Percentiles rank a stretch among this genome's conserved stretches.
Evolutionary conservation across 2,113 vertebrate species (phyloP).

Genomic region (Gallinago jamesoni): DNA sequence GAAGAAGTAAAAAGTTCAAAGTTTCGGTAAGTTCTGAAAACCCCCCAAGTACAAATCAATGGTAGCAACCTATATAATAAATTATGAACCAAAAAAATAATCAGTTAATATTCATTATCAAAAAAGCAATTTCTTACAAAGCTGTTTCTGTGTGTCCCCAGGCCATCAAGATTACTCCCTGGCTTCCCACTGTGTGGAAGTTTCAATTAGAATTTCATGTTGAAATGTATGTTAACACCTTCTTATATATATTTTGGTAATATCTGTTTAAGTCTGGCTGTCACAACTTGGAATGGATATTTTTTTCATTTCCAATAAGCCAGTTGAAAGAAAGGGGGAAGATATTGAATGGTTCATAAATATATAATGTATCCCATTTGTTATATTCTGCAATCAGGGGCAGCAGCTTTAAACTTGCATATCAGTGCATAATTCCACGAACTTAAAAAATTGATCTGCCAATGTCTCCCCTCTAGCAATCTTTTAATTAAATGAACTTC

Average conservation of each 20-base stretch:
- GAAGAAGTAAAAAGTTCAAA: conserved; percentile 53
- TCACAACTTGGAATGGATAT: conserved; percentile 5
- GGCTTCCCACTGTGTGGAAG: conserved; percentile 2
- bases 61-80: conserved; percentile 62
- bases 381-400: conserved; percentile 59
- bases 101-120: conserved; percentile 54
- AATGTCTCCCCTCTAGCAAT: conserved; percentile 62
- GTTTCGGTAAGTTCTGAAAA: conserved; percentile 58
- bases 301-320: conserved; percentile 43
- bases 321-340: background rate
- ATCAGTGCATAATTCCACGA: conserved; percentile 64
- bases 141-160: conserved; percentile 16
- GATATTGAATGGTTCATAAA: conserved; percentile 64
- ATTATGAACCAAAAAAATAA: conserved; percentile 49
- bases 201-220: conserved; percentile 65
- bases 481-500: conserved; percentile 74
- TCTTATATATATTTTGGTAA: conserved; percentile 54
- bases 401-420: conserved; percentile 53
- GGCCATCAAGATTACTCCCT: conserved; percentile 31
- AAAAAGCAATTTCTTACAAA: conserved; percentile 54
- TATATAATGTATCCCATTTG: conserved; percentile 64
- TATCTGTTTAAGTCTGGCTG: conserved; percentile 21
- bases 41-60: conserved; percentile 61
- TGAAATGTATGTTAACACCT: conserved; percentile 17
- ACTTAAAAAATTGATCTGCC: conserved; percentile 72